Percentiles rank a stretch among this genome's conserved stretches.
Evolutionary conservation across 2,888 invertebrate species (phyloP).

Genomic region (Abrostola tripartita): DNA sequence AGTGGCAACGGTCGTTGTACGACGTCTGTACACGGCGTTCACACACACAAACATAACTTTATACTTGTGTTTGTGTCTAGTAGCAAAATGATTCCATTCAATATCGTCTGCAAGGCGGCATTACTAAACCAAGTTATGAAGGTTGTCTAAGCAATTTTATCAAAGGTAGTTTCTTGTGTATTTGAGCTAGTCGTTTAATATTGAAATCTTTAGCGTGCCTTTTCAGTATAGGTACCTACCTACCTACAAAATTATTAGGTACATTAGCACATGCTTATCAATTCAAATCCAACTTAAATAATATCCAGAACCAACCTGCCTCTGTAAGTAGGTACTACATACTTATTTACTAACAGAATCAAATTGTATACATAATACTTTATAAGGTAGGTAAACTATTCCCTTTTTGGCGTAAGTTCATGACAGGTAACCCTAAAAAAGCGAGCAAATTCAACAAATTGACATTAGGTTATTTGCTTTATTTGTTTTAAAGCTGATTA

Average conservation of each 20-base stretch:
- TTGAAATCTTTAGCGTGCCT: slow-evolving; percentile 24
- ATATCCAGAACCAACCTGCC: background rate
- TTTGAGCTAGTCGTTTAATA: slow-evolving; percentile 27
- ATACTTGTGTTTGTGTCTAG: slow-evolving; percentile 67
- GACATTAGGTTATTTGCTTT: no score
- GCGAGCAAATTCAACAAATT: no score
- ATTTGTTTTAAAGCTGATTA: no score
- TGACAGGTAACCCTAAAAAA: no score
- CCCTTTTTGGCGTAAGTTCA: no score
- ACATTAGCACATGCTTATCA: no score
- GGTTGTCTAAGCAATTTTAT: slow-evolving; percentile 27
- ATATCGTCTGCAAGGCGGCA: slow-evolving; percentile 55
- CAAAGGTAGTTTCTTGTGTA: slow-evolving; percentile 14
- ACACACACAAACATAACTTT: slow-evolving; percentile 63
- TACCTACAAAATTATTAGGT: no score
- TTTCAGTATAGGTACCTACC: background rate
- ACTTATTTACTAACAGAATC: background rate
- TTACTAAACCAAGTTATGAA: slow-evolving; percentile 59
- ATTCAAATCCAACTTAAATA: no score
- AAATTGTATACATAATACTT: no score
- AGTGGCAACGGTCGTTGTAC: slow-evolving; percentile 84
- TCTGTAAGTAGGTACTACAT: background rate
- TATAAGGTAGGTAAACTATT: no score
- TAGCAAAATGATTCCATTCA: slow-evolving; percentile 76
- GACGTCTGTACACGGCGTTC: slow-evolving; percentile 75